Percentiles rank a stretch among this genome's conserved stretches.
phyloP scores from a whole-genome alignment of 2,888 invertebrate species.

The Liopterus haemorrhoidalis region DNA sequence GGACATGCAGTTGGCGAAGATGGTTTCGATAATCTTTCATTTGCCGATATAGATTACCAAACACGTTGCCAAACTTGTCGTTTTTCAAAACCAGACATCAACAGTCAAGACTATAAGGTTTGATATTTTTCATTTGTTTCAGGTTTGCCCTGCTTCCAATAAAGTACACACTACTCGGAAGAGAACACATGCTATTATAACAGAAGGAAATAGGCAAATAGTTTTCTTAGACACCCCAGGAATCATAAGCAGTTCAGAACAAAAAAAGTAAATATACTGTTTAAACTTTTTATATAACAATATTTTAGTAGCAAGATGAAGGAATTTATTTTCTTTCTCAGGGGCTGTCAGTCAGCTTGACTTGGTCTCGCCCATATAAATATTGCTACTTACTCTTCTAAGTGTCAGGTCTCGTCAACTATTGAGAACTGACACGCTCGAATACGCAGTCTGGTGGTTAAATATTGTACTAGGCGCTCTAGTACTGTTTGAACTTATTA shows the following conservation, averaged over 20 bases:
- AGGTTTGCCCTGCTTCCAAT: constrained; percentile 85
- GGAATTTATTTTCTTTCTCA: constrained; percentile 10
- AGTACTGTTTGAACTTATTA: too few relatives aligned
- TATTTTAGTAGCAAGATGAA: constrained; percentile 8
- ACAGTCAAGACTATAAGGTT: not conserved
- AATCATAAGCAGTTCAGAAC: constrained; percentile 63
- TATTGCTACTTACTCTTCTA: too few relatives aligned
- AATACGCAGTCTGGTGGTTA: too few relatives aligned
- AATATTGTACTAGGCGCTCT: too few relatives aligned
- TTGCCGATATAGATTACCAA: not conserved
- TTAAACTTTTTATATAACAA: constrained; percentile 8
- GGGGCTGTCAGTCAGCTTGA: too few relatives aligned
- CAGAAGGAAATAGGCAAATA: constrained; percentile 74
- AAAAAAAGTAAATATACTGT: constrained; percentile 53
- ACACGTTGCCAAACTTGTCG: not conserved
- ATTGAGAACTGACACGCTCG: too few relatives aligned
- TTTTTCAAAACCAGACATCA: not conserved
- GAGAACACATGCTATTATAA: constrained; percentile 66
- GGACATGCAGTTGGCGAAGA: too few relatives aligned
- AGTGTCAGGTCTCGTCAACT: too few relatives aligned
- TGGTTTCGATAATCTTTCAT: too few relatives aligned
- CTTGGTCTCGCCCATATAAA: too few relatives aligned
- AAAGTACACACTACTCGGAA: constrained; percentile 88
- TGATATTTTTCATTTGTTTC: constrained; percentile 31
- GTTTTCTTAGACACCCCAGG: constrained; percentile 94